Evolutionary conservation across 1,140 invertebrate species (phyloP).

Genomic region (Microplitis demolitor): DNA sequence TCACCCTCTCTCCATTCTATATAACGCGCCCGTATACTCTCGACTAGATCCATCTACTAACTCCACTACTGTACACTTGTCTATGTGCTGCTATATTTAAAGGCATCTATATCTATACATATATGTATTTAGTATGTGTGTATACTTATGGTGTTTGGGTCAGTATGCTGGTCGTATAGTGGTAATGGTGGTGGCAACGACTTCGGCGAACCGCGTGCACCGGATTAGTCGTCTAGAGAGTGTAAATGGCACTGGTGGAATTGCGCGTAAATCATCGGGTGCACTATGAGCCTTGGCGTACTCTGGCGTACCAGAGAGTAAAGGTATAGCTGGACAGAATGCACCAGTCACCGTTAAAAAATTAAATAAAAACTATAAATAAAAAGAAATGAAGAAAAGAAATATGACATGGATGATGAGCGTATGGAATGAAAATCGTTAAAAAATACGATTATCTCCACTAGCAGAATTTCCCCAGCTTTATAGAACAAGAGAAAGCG

Average conservation of each 20-base stretch:
- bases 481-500: background rate
- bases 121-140: background rate
- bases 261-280: constrained; percentile 46
- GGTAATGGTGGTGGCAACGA: no score
- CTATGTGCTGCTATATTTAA: background rate
- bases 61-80: no score
- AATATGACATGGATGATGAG: background rate
- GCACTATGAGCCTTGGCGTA: background rate
- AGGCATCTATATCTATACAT: background rate
- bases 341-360: background rate
- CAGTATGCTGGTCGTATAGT: background rate
- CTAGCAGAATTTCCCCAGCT: background rate
- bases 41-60: no score
- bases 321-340: no score
- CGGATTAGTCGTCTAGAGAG: constrained; percentile 47
- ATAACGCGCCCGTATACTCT: no score
- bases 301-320: background rate
- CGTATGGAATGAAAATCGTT: background rate
- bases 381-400: background rate
- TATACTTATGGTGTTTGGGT: background rate
- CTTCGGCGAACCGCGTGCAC: constrained; percentile 34
- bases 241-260: constrained; percentile 49
- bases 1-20: background rate
- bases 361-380: background rate
- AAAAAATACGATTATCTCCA: background rate